A percentile compares a stretch with the other conserved stretches of the same genome.
Evolutionary conservation across 1,140 invertebrate genomes (phyloP).

Genomic region (Eupristina koningsbergeri): DNA sequence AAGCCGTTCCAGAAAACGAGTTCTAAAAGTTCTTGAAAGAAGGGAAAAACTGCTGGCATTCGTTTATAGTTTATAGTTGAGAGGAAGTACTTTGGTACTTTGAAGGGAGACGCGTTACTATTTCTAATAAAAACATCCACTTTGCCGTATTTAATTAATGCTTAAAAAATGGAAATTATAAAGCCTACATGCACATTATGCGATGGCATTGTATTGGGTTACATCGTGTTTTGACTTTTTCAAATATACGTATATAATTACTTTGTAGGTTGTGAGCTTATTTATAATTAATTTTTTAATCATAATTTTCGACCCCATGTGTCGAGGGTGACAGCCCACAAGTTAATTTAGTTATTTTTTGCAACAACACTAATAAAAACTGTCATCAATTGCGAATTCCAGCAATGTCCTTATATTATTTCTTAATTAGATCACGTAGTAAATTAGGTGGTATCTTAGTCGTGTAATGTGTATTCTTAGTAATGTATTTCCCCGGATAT

Average conservation of each 20-base stretch:
- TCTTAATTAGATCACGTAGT: conserved; percentile 4
- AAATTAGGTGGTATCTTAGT: background rate
- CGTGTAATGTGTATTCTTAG: background rate
- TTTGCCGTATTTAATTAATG: conserved; percentile 16
- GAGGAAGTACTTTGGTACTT: conserved; percentile 13
- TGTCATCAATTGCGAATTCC: conserved; percentile 1
- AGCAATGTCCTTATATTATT: background rate
- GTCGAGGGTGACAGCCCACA: background rate
- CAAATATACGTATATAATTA: conserved; percentile 8
- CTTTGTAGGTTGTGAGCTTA: background rate
- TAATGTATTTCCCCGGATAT: conserved; percentile 13
- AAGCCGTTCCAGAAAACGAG: conserved; percentile 1
- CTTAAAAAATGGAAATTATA: conserved; percentile 1
- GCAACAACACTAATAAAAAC: no score
- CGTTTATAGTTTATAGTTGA: background rate
- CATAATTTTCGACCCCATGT: background rate
- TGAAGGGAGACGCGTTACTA: background rate
- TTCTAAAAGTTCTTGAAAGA: conserved; percentile 12
- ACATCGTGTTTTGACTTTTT: background rate
- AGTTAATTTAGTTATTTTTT: background rate
- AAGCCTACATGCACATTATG: background rate
- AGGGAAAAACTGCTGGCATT: conserved; percentile 9
- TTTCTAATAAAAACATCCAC: conserved; percentile 11
- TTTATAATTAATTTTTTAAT: background rate
- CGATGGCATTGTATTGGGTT: background rate